Base-by-base conservation (phyloP, 2,888 invertebrate species). In the Drymonia ruficornis region DNA sequence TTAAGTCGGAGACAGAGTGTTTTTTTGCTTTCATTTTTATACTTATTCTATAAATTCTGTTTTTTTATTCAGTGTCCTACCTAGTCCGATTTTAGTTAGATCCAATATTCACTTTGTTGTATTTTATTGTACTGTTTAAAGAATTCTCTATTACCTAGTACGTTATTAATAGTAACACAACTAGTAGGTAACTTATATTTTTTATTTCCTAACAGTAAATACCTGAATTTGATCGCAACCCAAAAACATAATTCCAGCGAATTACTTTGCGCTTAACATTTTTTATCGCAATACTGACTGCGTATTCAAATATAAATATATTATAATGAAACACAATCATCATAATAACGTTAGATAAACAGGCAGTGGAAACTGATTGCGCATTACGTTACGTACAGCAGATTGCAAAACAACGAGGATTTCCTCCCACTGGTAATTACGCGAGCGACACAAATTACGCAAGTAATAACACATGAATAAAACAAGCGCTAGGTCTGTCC, bases 301-400 rank as follows among this genome's bases (percentile, higher is more conserved):
- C 62, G 56, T 70, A 67, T 72, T 76, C 66, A 76, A 81, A 69
- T 81, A 81, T 84, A 86, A 87, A 88, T 83, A 82, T 78, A 83
- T 83, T 85, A 82, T 87, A 89, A 90, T 87, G 84, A 86, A 89
- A 83, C 86, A 86, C 81, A 87, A 88, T 85, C 77, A 85, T 80
- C 66, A 74, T 86, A 82, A 84, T 83, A 79, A 78, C 64, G 78
- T 81, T 84, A 83, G 83, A 86, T 86, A 83, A 86, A 86, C 83
- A 84, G 74, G 72, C 67, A 78, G 50, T 66, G 57, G 69, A 77
- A 79, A 82, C 80, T 78, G 87, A 86, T 84, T 81, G 78, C 81
- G 77, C 81, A 84, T 77, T 80, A 80, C 71, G 67, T 70, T 72
- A 4, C 12, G 18, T 18, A 28, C 74, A 68, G 75, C 78, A 81